Evolutionary conservation across 2,113 vertebrate species (phyloP).

Genomic region (Triplophysa tibetana): DNA sequence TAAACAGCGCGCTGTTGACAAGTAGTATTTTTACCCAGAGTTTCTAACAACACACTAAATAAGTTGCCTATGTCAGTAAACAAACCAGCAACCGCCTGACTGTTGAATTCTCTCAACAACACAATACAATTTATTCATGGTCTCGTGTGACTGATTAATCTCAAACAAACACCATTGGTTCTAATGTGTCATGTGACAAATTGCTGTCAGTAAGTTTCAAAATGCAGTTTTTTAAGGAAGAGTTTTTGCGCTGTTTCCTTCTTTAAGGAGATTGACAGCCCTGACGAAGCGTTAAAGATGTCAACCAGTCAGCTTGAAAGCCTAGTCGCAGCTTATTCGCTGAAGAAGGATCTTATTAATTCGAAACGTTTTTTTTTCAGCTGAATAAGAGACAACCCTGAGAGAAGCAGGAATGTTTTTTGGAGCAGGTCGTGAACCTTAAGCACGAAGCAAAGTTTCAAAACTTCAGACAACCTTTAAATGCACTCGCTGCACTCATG

Average conservation of each 20-base stretch:
- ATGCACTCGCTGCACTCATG: background rate
- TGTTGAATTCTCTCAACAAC: too few relatives aligned
- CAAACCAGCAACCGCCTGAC: too few relatives aligned
- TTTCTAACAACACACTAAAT: too few relatives aligned
- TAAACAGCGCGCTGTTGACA: background rate
- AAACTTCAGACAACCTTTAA: constrained; percentile 17
- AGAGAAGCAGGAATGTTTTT: background rate
- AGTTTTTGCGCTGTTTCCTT: too few relatives aligned
- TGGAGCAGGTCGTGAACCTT: background rate
- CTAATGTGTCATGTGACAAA: too few relatives aligned
- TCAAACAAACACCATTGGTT: too few relatives aligned
- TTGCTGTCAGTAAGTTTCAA: too few relatives aligned
- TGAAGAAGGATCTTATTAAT: background rate
- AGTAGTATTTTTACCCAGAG: background rate
- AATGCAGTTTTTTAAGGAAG: too few relatives aligned
- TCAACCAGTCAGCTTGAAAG: constrained; percentile 2
- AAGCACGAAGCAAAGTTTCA: background rate
- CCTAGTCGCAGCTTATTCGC: background rate
- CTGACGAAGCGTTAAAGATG: background rate
- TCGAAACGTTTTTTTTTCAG: background rate
- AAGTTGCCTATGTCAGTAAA: too few relatives aligned
- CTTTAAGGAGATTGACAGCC: background rate
- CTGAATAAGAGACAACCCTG: background rate
- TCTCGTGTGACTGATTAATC: too few relatives aligned
- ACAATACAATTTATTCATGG: background rate